Percentiles rank a stretch among this genome's conserved stretches.
These are phyloP conservation scores for Holcopasites calliopsidis DNA, from an alignment of 1,140 invertebrate genomes.

Conservation along the genomic window DNA sequence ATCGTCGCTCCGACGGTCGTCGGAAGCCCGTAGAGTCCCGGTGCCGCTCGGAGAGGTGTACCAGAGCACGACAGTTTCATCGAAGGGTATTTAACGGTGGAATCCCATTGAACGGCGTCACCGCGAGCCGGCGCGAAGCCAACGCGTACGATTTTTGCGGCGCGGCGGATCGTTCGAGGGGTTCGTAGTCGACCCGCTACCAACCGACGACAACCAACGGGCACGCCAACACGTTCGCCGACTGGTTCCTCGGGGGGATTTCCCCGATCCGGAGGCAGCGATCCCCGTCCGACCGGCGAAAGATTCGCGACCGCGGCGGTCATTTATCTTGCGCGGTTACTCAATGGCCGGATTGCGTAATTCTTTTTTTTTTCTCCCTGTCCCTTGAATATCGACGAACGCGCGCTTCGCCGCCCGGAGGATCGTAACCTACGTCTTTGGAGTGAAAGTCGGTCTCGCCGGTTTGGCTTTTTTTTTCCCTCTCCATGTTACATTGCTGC, in stretches of 20 bases:
- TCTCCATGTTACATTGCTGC: background rate
- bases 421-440: constrained; percentile 54
- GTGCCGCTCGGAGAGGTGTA: too few species aligned
- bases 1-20: too few species aligned
- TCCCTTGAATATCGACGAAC: constrained; percentile 32
- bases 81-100: background rate
- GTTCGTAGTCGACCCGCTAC: background rate
- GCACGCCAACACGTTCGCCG: background rate
- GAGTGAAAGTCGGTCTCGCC: constrained; percentile 60
- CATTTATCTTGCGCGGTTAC: constrained; percentile 33
- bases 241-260: background rate
- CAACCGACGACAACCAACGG: background rate
- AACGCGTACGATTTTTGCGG: background rate
- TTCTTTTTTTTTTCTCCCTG: constrained; percentile 16
- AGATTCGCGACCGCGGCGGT: background rate
- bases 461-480: constrained; percentile 12
- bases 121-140: background rate
- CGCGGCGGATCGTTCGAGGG: background rate
- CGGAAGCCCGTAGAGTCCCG: background rate
- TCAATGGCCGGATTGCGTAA: constrained; percentile 32
- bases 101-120: background rate
- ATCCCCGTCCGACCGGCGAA: background rate
- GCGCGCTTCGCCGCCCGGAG: background rate
- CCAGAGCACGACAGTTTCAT: background rate
- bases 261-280: background rate